Conservation (phyloP, 1,140 invertebrate species). For the Thaumatotibia leucotreta region DNA sequence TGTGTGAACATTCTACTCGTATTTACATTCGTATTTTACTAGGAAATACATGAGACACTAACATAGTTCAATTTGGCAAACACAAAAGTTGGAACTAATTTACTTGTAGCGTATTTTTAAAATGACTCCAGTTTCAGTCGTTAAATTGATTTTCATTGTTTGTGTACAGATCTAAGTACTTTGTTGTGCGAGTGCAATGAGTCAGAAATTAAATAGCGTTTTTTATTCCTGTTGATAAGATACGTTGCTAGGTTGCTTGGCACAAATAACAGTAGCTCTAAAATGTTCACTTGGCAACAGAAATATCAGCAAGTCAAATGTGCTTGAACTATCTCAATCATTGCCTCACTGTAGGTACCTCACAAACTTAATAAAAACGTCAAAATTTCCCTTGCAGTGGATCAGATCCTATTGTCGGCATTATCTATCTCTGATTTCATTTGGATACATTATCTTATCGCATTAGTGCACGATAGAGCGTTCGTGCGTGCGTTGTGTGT, state of each 20-base stretch:
- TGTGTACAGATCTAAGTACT: background rate
- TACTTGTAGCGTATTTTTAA: background rate
- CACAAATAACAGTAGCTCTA: no score
- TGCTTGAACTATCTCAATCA: background rate
- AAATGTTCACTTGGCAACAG: no score
- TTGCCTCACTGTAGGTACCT: background rate
- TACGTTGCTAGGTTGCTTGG: background rate
- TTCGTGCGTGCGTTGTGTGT: constrained; percentile 15
- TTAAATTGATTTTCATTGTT: background rate
- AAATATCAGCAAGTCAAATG: no score
- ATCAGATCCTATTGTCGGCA: background rate
- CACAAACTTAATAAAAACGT: background rate
- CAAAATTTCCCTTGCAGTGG: background rate
- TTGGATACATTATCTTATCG: constrained; percentile 5
- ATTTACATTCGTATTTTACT: background rate
- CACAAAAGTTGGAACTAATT: background rate
- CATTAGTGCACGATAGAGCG: constrained; percentile 14
- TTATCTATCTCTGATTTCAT: constrained; percentile 7
- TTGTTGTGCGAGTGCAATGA: background rate
- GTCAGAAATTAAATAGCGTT: background rate
- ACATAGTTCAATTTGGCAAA: background rate
- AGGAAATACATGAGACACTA: constrained; percentile 2
- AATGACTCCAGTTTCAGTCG: background rate
- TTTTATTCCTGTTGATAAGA: constrained; percentile 2
- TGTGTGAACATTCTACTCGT: background rate